Conservation (phyloP, 2,113 vertebrate genomes). For the human (Homo sapiens) region DNA sequence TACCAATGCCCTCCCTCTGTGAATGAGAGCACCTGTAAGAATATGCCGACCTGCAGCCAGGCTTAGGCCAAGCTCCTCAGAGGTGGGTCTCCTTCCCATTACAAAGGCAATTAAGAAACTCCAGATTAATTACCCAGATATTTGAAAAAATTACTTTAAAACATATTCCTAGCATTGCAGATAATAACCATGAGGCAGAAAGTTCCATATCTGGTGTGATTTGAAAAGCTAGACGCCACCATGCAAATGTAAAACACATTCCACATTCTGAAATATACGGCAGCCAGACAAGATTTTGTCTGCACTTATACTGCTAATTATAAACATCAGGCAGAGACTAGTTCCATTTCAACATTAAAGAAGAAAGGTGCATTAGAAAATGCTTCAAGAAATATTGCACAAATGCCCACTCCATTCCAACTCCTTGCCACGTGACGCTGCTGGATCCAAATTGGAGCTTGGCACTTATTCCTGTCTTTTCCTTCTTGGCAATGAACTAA, state of each 20-base stretch:
- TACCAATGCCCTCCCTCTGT: accelerated
- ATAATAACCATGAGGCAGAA: neutral
- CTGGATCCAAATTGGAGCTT: accelerated
- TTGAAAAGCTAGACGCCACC: neutral
- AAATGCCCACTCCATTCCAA: accelerated
- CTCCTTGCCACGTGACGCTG: accelerated
- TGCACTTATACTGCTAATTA: neutral
- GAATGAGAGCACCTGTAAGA: accelerated
- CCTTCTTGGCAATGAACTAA: neutral
- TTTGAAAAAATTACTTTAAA: neutral
- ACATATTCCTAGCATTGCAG: neutral
- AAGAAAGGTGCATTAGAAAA: neutral
- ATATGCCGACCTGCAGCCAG: accelerated
- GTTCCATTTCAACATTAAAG: accelerated
- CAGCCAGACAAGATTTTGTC: neutral
- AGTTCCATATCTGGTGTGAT: neutral
- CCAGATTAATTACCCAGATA: neutral
- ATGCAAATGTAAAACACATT: neutral
- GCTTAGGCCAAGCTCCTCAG: neutral
- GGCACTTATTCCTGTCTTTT: accelerated
- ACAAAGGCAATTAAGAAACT: neutral
- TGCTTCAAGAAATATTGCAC: neutral
- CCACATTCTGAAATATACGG: neutral
- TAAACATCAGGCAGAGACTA: neutral
- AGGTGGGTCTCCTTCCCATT: neutral